A percentile compares a stretch with the other conserved stretches of the same genome.
Conservation (phyloP, 2,888 invertebrate species). For the Brachylomia viminalis region DNA sequence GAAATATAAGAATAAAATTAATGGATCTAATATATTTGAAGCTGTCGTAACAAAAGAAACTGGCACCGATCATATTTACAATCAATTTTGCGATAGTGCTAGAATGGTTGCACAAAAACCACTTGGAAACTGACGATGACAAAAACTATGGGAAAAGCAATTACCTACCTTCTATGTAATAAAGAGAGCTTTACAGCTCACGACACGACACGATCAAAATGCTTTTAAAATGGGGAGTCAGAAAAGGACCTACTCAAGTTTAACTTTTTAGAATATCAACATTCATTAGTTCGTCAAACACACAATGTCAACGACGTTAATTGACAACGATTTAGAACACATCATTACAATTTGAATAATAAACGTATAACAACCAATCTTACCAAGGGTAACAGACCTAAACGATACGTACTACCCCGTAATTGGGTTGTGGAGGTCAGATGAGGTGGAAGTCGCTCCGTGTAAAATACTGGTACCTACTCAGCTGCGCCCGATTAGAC, state of each 20-base stretch:
- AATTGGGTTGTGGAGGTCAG: background rate
- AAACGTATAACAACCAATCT: background rate
- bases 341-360: background rate
- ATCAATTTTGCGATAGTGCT: slow-evolving; percentile 37
- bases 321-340: background rate
- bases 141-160: slow-evolving; percentile 53
- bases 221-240: background rate
- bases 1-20: background rate
- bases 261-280: no score
- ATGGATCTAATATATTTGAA: background rate
- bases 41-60: background rate
- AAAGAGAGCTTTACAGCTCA: slow-evolving; percentile 23
- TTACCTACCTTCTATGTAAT: slow-evolving; percentile 26
- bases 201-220: slow-evolving; percentile 41
- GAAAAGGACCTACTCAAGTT: no score
- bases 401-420: no score
- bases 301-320: no score
- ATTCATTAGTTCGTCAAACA: no score
- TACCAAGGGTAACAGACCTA: background rate
- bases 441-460: no score
- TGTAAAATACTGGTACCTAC: no score
- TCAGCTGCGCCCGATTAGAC: background rate
- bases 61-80: slow-evolving; percentile 21
- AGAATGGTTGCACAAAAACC: slow-evolving; percentile 51
- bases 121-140: slow-evolving; percentile 20